Evolutionary conservation across 64 coral and sea anemone species (phyloP).

Genomic region (Pocillopora verrucosa): DNA sequence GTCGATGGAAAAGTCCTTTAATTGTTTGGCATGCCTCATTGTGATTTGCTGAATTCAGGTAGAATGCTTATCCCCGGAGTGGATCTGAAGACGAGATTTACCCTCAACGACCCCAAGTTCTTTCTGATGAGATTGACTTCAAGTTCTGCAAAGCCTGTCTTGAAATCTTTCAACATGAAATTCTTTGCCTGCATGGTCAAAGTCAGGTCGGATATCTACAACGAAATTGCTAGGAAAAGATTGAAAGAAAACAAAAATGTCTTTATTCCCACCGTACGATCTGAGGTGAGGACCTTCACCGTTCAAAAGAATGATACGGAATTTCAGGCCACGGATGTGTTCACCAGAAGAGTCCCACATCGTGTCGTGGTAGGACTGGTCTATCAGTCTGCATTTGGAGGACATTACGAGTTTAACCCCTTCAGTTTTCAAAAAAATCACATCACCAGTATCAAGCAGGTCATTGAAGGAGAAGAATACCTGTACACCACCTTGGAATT

Average conservation of each 20-base stretch:
- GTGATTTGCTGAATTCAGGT: not conserved
- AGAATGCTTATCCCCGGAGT: no score
- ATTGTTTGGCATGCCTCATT: conserved; percentile 14
- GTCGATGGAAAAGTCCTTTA: not conserved
- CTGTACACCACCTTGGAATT: no score
- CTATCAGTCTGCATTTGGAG: conserved; percentile 15
- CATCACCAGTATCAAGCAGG: conserved; percentile 6
- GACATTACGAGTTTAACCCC: not conserved
- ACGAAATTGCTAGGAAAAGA: not conserved
- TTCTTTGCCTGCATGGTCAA: no score
- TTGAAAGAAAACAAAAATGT: not conserved
- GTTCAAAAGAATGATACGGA: not conserved
- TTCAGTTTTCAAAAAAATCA: conserved; percentile 42
- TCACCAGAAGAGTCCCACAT: conserved; percentile 17
- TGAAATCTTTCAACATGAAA: no score
- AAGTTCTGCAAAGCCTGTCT: no score
- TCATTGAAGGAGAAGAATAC: no score
- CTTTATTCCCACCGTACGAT: not conserved
- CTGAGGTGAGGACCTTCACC: not conserved
- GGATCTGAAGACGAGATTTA: no score
- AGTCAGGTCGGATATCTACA: not conserved
- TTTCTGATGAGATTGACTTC: no score
- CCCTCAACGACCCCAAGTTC: no score
- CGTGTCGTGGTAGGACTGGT: conserved; percentile 37
- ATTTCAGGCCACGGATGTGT: not conserved